Base-by-base conservation (phyloP, 2,888 invertebrate species). In the Eledona agricola region DNA sequence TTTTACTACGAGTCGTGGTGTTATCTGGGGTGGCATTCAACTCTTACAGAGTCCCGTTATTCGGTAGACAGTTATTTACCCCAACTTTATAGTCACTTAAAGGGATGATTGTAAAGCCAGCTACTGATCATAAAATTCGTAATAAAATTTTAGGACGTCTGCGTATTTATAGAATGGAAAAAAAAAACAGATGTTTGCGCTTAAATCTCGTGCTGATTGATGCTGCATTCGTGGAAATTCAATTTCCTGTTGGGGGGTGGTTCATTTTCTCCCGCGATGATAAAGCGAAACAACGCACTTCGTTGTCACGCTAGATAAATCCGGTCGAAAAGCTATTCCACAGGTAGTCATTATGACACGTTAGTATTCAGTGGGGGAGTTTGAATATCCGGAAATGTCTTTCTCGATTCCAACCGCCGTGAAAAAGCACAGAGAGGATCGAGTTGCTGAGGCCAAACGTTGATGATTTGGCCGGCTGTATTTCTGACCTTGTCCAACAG, bases 401-500 rank as follows among this genome's bases (percentile, higher is more conserved):
- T 46, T 56, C 50, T 45, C 38, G 50, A 55, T 57, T 56, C 40
- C 56, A 55, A 51, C 58, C 20, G 55, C 54, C 51, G 60, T 42
- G 22, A 12, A 26, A 42, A 43, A 16, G 35, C 47, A 22, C 50
- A 10, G 28, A 22, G 22, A 23, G 16, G 7, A 19, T 11, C 34
- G 34, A 23, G 17, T 34, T 28, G 19, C 7, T 17, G 11, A 34
- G 19, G 31, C n/a, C n/a, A n/a, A n/a, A n/a, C 16, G 19, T 19
- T 23, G 56, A 42, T 42, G 49, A 55, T 56, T 58, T 62, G 63
- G 64, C 50, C 60, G 51, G 55, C 63, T 63, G 57, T 56, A 62
- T 53, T 58, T 55, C 52, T 63, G 65, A 64, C 65, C 65, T 65
- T 65, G 64, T 64, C 60, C 56, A 63, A 64, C 62, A 62, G 62